A percentile compares a stretch with the other conserved stretches of the same genome.
phyloP scores from a whole-genome alignment of 2,113 vertebrate genomes.

The Smithornis capensis region DNA sequence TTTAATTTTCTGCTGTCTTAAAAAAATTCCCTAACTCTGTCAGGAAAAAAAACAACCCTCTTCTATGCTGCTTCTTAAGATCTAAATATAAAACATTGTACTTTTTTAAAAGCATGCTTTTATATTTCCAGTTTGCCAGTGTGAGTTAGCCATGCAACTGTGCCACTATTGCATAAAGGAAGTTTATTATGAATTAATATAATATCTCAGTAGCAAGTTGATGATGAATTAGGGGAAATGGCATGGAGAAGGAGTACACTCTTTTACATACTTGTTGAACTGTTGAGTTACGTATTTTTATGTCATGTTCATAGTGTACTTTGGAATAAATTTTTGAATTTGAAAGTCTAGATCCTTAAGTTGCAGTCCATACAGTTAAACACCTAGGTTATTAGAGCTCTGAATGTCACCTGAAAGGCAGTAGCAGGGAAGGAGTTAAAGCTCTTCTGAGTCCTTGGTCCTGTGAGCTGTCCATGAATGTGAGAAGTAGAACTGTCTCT shows the following conservation, averaged over 20 bases:
- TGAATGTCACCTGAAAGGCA: not conserved
- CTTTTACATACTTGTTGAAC: not conserved
- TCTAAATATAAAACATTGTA: not conserved
- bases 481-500: not conserved
- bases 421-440: not conserved
- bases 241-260: not conserved
- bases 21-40: not conserved
- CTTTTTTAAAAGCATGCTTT: not conserved
- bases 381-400: not conserved
- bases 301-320: not conserved
- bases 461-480: not conserved
- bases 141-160: not conserved
- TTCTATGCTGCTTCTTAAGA: not conserved
- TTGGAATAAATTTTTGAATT: not conserved
- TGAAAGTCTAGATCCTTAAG: not conserved
- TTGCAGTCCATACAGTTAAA: not conserved
- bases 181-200: not conserved
- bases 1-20: constrained; percentile 7
- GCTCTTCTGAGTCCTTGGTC: not conserved
- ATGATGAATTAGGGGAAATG: not conserved
- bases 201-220: not conserved
- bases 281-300: not conserved
- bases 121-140: not conserved
- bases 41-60: not conserved
- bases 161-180: not conserved